These are phyloP conservation scores for Aricia agestis DNA, from an alignment of 1,140 invertebrate genomes.

Conservation along the genomic window DNA sequence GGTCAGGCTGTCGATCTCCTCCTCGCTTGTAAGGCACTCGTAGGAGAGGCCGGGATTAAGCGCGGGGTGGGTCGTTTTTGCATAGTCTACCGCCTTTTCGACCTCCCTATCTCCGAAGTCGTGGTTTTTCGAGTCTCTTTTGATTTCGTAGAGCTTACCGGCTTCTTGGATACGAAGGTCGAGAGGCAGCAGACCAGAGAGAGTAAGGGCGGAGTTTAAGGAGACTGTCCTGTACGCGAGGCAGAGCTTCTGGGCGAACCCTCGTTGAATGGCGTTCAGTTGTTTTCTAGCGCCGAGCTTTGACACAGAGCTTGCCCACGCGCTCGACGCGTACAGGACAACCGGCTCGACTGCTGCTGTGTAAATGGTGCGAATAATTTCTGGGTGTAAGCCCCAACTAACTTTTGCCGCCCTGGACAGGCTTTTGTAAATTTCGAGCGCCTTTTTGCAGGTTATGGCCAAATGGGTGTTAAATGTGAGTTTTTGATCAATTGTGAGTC, in stretches of 20 bases:
- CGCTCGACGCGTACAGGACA: slow-evolving; percentile 8
- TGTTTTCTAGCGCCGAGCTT: background rate
- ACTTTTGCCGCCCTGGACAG: slow-evolving; percentile 13
- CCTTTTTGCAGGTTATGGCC: slow-evolving; percentile 4
- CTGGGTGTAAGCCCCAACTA: slow-evolving; percentile 2
- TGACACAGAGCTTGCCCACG: background rate
- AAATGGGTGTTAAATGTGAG: slow-evolving; percentile 22
- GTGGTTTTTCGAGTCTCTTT: background rate
- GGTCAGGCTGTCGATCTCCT: background rate
- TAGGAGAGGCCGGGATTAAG: background rate
- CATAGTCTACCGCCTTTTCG: background rate
- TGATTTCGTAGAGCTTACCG: background rate
- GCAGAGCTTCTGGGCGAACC: slow-evolving; percentile 10
- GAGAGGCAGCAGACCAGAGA: slow-evolving; percentile 12
- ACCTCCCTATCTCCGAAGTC: background rate
- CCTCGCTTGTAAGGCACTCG: background rate
- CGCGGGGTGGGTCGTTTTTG: background rate
- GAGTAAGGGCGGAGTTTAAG: slow-evolving; percentile 2
- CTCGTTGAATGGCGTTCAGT: background rate
- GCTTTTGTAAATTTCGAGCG: background rate
- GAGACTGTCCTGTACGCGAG: slow-evolving; percentile 19
- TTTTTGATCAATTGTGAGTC: slow-evolving; percentile 19
- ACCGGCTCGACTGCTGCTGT: slow-evolving; percentile 9
- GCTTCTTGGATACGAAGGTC: slow-evolving; percentile 12
- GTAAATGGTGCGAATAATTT: slow-evolving; percentile 17